Base-by-base conservation (phyloP, 2,797 vertebrate genomes). In the Luscinia megarhynchos region DNA sequence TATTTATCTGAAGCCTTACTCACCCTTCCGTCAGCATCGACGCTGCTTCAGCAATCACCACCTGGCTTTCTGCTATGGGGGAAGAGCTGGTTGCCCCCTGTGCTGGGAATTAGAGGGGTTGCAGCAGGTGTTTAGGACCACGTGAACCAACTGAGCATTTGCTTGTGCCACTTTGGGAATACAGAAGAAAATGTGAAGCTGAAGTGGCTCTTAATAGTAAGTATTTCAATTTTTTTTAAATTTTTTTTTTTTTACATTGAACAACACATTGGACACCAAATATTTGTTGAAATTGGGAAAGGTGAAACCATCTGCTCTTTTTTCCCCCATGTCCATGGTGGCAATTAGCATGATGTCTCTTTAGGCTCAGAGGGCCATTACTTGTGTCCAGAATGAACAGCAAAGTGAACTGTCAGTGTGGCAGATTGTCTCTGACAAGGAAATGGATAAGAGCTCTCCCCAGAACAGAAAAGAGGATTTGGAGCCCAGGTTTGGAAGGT, bases 1-100 rank as follows among this genome's bases (percentile, higher is more conserved):
- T 79, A 86, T 84, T 91, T 55, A 67, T 82, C 67, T 53, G 51
- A 78, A 84, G 55, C n/a, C 64, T 89, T 87, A 67, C 48, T 87
- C 40, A 72, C 38, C 55, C 68, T 93, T 92, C 66, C 63, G 27
- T 87, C 84, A 70, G 41, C 8, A 11, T 84, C 6, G 45, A 54
- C 1, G 0, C 57, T 80, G 41, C 27, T 26, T 38, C 73, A 62
- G 80, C 41, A 51, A 4, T 86, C 8, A 7, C 43, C 2, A 4
- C 55, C 46, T 63, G 66, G 23, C 45, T 77, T 83, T 84, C 45
- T 80, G 57, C 7, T 2, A 5, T 9, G 38, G 4, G 45, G n/a
- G 22, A 68, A 74, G 66, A 81, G 54, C 15, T 78, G 24, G 7
- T 36, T 77, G 30, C 38, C 29, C 59, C 38, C 27, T 0, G 0